Conservation (phyloP, 2,888 invertebrate genomes). For the Arctia plantaginis region DNA sequence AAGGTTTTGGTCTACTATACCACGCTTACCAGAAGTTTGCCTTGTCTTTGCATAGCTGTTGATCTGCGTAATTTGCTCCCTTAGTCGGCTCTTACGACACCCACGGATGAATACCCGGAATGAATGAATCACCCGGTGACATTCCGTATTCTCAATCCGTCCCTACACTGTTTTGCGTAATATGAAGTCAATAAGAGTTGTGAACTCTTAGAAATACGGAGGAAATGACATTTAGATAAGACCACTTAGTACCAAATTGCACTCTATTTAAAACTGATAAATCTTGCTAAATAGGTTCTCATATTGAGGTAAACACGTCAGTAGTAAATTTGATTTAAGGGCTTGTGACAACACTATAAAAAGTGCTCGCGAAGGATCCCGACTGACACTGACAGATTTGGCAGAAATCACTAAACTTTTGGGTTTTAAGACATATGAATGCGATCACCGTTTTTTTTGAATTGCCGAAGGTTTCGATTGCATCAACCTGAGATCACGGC, state of each 20-base stretch:
- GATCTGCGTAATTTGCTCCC: too few relatives aligned
- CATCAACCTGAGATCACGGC: not conserved
- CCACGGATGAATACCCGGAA: too few relatives aligned
- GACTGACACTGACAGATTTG: not conserved
- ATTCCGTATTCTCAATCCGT: too few relatives aligned
- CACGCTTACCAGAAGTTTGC: too few relatives aligned
- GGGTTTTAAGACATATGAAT: too few relatives aligned
- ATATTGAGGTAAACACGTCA: not conserved
- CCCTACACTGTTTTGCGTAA: not conserved
- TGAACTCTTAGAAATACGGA: not conserved
- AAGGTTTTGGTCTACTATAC: too few relatives aligned
- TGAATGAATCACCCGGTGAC: too few relatives aligned
- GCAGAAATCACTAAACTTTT: too few relatives aligned
- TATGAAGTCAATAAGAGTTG: not conserved
- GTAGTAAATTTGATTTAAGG: not conserved
- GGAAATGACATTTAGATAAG: not conserved
- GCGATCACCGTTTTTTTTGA: too few relatives aligned
- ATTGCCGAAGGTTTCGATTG: not conserved
- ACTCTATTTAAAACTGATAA: not conserved
- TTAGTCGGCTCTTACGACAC: too few relatives aligned
- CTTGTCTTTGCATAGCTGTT: too few relatives aligned
- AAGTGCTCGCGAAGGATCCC: too few relatives aligned
- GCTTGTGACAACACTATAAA: not conserved
- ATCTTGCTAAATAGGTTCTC: not conserved
- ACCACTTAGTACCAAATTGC: not conserved